phyloP scores from a whole-genome alignment of 2,888 invertebrate genomes.

The Malacosoma neustria region DNA sequence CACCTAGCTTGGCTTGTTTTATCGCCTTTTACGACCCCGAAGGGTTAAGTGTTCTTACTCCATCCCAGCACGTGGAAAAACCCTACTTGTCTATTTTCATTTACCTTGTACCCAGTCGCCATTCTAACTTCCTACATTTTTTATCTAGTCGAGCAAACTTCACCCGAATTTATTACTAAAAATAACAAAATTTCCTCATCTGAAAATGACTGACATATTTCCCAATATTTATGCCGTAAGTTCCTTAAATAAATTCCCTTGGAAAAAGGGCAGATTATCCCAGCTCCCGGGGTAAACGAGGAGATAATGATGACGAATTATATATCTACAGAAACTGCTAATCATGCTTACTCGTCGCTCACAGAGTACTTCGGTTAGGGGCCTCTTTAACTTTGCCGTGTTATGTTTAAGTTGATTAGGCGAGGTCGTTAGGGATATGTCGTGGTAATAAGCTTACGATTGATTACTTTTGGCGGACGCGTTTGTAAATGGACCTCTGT shows the following conservation, averaged over 20 bases:
- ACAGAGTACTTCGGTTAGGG: neutral
- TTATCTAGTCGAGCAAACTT: too few species aligned
- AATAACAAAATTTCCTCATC: neutral
- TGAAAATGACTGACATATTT: neutral
- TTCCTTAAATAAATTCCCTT: neutral
- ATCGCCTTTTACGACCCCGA: too few species aligned
- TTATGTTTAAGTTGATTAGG: neutral
- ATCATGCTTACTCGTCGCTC: conserved; percentile 3
- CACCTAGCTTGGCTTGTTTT: too few species aligned
- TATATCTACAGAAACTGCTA: conserved; percentile 7
- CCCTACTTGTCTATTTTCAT: too few species aligned
- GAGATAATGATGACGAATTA: conserved; percentile 10
- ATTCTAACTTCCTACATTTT: too few species aligned
- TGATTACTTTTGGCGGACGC: neutral
- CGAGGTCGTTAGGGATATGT: neutral
- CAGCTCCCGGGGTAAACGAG: conserved; percentile 3
- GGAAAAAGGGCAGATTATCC: conserved; percentile 3
- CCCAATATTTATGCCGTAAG: neutral
- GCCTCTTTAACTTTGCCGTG: neutral
- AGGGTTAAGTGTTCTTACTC: too few species aligned
- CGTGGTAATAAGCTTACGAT: neutral
- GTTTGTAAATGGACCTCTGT: too few species aligned
- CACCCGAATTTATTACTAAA: too few species aligned
- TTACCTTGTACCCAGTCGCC: too few species aligned
- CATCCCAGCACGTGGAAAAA: too few species aligned